phyloP scores from a whole-genome alignment of 1,140 invertebrate genomes.

The Phenacoccus solenopsis region DNA sequence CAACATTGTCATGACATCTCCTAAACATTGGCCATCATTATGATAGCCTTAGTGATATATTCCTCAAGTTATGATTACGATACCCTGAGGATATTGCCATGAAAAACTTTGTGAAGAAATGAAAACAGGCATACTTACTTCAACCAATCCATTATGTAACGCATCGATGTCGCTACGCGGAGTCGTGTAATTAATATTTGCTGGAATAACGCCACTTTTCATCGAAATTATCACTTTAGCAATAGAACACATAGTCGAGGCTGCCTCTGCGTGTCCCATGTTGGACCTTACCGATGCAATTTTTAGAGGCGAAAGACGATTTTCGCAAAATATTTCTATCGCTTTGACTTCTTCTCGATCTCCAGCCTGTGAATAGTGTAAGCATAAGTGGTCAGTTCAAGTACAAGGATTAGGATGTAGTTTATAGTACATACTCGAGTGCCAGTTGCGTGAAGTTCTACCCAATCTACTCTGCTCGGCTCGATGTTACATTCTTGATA shows the following conservation, averaged over 20 bases:
- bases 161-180: conserved; percentile 40
- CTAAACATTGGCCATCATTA: too few species aligned
- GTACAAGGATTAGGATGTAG: too few species aligned
- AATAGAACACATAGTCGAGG: conserved; percentile 70
- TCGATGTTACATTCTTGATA: background rate
- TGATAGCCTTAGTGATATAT: too few species aligned
- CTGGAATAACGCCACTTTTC: conserved; percentile 51
- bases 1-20: background rate
- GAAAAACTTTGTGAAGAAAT: too few species aligned
- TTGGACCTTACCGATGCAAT: conserved; percentile 66
- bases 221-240: conserved; percentile 62
- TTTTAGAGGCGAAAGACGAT: conserved; percentile 39
- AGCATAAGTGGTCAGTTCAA: background rate
- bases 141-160: conserved; percentile 27
- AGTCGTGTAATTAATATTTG: conserved; percentile 51
- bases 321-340: background rate
- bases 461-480: background rate
- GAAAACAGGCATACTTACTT: background rate
- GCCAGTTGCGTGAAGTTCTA: conserved; percentile 5
- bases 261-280: conserved; percentile 69
- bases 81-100: too few species aligned
- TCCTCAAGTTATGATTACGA: too few species aligned
- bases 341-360: background rate
- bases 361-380: background rate
- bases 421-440: background rate